Base-by-base conservation (phyloP, 2,113 vertebrate species). In the Drymodes brunneopygia region DNA sequence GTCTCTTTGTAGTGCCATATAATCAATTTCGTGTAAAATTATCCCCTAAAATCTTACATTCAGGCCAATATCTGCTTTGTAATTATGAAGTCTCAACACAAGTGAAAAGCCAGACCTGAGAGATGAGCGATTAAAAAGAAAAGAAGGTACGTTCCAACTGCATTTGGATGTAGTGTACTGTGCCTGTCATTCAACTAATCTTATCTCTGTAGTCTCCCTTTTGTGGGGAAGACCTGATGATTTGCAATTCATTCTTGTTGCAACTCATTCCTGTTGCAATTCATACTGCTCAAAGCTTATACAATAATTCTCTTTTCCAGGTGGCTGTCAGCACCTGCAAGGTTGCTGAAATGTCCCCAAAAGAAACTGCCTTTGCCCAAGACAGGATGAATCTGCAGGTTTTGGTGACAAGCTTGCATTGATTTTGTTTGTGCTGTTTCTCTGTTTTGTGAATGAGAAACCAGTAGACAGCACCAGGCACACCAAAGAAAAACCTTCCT, bases 171-270 rank as follows among this genome's bases (percentile, higher is more conserved):
- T 74, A 60, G 27, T 4, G 1, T 80, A 40, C 8, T 28, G 29
- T 58, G 35, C 17, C 75, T 93, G 82, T 71, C 80, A 51, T 48
- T 90, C 57, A 77, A 11, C 64, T 64, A 4, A 33, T 70, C 42
- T 90, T 78, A 65, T 47, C 64, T 95, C 58, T 79, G 35, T 42
- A 73, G 74, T 75, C 36, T 44, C 23, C 33, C 16, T 80, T 87
- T 57, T 67, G 38, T 57, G 71, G 40, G 36, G 53, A 93, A 74
- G 64, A 90, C 36, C 54, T 64, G 61, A 90, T 60, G 51, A 93
- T 95, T 88, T 93, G 33, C 90, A 94, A 88, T 95, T 92, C 82
- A 81, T 91, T 94, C 91, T 40, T 85, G 81, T 69, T 97, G 45
- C 71, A 67, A 21, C 69, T 87, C 89, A 85, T 95, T 95, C 92